Conservation (phyloP, 2,113 vertebrate genomes). For the Crocuta crocuta region DNA sequence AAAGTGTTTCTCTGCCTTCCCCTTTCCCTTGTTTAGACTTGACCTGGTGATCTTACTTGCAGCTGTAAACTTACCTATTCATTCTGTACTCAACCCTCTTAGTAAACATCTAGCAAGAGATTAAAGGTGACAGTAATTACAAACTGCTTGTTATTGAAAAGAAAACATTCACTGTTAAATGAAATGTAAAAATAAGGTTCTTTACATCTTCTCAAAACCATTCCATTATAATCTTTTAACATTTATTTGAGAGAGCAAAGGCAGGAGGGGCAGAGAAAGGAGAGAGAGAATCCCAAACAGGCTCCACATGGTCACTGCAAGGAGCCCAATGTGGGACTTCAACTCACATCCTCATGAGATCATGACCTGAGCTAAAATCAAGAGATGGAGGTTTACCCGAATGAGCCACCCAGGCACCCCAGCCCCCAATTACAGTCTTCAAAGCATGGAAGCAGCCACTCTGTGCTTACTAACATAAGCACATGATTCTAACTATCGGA, state of each 20-base stretch:
- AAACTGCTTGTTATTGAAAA: slow-evolving; percentile 13
- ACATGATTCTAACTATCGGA: background rate
- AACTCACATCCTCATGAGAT: too few relatives aligned
- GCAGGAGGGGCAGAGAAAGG: too few relatives aligned
- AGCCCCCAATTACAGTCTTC: background rate
- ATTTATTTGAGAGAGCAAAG: too few relatives aligned
- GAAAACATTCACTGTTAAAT: slow-evolving; percentile 38
- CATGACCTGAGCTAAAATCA: too few relatives aligned
- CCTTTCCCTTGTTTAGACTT: background rate
- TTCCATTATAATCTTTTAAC: background rate
- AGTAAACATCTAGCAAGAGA: slow-evolving; percentile 47
- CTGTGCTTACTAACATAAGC: background rate
- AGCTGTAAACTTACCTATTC: background rate
- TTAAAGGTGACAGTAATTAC: slow-evolving; percentile 26
- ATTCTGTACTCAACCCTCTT: background rate
- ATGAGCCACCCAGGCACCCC: too few relatives aligned
- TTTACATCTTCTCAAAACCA: background rate
- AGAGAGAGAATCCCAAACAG: too few relatives aligned
- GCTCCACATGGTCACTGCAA: too few relatives aligned
- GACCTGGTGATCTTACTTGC: background rate
- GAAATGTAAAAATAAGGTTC: slow-evolving; percentile 53
- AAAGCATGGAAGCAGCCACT: background rate
- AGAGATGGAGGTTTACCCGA: too few relatives aligned
- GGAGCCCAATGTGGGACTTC: too few relatives aligned
- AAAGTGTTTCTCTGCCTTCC: background rate